Conservation (phyloP, 1,140 invertebrate species). For the Brachionus asplanchnoidis region DNA sequence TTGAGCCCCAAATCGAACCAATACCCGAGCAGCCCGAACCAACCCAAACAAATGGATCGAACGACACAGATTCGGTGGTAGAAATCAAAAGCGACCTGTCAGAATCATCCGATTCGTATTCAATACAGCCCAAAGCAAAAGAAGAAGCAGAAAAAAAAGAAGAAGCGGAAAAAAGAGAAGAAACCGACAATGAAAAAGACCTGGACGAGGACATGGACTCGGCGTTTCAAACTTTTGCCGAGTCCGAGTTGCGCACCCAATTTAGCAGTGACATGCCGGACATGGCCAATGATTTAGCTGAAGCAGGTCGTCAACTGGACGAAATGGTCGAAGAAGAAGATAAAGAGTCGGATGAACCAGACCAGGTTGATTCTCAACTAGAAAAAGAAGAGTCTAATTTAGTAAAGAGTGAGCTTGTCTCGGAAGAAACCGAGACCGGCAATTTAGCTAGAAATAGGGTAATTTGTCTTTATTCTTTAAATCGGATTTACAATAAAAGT, state of each 20-base stretch:
- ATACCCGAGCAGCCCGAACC: background rate
- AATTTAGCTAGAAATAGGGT: slow-evolving; percentile 2
- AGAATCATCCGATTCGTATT: slow-evolving; percentile 2
- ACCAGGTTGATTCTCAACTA: background rate
- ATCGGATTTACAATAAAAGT: slow-evolving; percentile 22
- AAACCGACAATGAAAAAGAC: slow-evolving; percentile 16
- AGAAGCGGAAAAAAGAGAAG: background rate
- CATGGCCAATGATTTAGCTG: background rate
- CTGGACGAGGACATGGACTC: slow-evolving; percentile 14
- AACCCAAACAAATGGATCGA: background rate
- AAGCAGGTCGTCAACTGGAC: background rate
- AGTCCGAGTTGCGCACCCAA: background rate
- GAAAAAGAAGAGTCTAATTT: background rate
- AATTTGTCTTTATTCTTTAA: background rate
- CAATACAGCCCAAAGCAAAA: background rate
- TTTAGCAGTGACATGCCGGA: background rate
- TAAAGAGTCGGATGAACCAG: background rate
- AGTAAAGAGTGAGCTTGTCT: background rate
- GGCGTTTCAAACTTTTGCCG: background rate
- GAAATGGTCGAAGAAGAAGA: background rate
- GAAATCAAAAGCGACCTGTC: background rate
- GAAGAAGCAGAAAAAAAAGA: background rate
- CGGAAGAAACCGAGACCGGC: background rate
- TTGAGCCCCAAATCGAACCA: background rate
- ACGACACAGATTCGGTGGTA: background rate